phyloP scores from a whole-genome alignment of 1,140 invertebrate genomes.

The Bombyx mandarina region DNA sequence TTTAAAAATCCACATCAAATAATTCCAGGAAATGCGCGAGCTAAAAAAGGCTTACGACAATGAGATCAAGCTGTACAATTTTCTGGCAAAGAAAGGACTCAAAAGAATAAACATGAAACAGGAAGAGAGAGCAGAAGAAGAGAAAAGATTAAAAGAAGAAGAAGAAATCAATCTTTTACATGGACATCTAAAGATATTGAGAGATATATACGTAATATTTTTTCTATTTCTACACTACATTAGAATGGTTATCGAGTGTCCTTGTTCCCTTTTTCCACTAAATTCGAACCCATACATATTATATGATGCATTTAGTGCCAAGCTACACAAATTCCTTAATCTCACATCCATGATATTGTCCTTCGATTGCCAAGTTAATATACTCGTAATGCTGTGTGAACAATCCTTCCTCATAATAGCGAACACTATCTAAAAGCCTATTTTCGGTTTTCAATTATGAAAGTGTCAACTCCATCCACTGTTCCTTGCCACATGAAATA shows the following conservation, averaged over 20 bases:
- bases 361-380: no score
- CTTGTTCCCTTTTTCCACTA: background rate
- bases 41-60: conserved; percentile 82
- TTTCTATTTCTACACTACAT: background rate
- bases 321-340: no score
- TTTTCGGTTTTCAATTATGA: no score
- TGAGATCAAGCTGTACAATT: conserved; percentile 81
- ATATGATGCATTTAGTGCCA: no score
- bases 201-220: conserved; percentile 37
- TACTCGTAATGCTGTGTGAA: no score
- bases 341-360: no score
- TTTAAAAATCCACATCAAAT: no score
- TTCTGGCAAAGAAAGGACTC: conserved; percentile 79
- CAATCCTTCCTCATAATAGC: no score
- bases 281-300: background rate
- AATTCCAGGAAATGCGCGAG: conserved; percentile 80
- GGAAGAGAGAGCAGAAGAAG: conserved; percentile 28
- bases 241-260: background rate
- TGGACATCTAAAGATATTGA: conserved; percentile 27
- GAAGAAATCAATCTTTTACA: conserved; percentile 22
- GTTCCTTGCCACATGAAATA: no score
- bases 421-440: no score
- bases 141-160: conserved; percentile 29
- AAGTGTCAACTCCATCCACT: no score
- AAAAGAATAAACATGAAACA: conserved; percentile 40